phyloP scores from a whole-genome alignment of 2,797 vertebrate species.

The Prunella strophiata region DNA sequence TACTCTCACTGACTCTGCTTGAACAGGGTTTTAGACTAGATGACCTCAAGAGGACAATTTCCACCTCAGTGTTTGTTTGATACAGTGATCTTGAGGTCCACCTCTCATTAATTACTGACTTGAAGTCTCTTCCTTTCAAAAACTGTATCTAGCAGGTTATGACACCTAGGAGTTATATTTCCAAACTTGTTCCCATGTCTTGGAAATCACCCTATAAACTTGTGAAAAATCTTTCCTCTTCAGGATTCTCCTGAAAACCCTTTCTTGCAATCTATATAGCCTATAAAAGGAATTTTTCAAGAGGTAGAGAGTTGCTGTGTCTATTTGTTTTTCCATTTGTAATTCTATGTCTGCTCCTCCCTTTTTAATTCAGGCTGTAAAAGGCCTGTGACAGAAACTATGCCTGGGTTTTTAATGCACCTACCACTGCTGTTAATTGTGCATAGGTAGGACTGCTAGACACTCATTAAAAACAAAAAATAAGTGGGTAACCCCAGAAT shows the following conservation, averaged over 20 bases:
- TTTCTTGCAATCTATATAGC: not conserved
- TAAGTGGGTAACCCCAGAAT: not conserved
- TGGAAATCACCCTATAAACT: not conserved
- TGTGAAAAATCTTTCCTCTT: not conserved
- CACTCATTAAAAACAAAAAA: not conserved
- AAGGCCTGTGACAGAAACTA: not conserved
- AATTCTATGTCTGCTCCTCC: not conserved
- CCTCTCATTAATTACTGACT: not conserved
- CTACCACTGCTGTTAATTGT: not conserved
- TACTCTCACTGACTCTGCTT: not conserved
- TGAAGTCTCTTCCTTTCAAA: not conserved
- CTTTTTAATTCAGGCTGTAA: not conserved
- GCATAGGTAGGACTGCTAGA: not conserved
- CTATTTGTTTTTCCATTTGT: not conserved
- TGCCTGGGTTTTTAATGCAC: not conserved
- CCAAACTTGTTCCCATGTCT: not conserved
- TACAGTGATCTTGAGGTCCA: not conserved
- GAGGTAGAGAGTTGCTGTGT: not conserved
- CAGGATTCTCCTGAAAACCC: not conserved
- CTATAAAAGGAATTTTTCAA: not conserved
- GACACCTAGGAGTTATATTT: not conserved
- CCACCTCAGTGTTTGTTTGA: not conserved
- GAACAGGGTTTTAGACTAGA: not conserved
- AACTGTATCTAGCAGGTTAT: not conserved
- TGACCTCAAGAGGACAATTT: not conserved